Base-by-base conservation (phyloP, 2,113 vertebrate genomes). In the Alosa alosa region DNA sequence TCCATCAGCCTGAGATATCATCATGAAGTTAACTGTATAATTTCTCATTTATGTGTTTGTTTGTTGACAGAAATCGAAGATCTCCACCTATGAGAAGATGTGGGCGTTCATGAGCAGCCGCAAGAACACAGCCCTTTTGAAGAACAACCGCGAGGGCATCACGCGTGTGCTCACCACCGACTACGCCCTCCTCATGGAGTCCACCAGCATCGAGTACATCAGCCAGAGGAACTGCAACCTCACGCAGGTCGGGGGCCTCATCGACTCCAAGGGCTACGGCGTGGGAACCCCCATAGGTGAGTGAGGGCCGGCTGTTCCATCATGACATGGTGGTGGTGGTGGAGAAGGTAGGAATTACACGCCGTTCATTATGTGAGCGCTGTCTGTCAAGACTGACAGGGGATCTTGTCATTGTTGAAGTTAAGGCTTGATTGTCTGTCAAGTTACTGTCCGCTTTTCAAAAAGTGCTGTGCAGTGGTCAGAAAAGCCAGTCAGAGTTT, bases 71-170 rank as follows among this genome's bases (percentile, higher is more conserved):
- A 99, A 99, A 96, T 99, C 98, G 55, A 98, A 97, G 87, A 99
- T 99, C 90, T 99, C 98, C 2, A 99, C 98, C 0, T 99, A 99
- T 0, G 98, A 99, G 93, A 99, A 99, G 93, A 99, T 99, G 98
- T 99, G 98, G 98, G 96, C 97, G 0, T 99, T 99, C 87, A 99
- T 99, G 98, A 98, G 97, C 94, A 98, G 97, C 93, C 92, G 98
- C 91, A 97, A 99, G 91, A 97, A 96, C 95, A 99, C 97, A 0
- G 97, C 97, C 0, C 88, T 99, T 88, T 95, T 99, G 25, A 97
- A 97, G 91, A 99, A 97, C 93, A 99, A 97, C 1, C 96, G 95
- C 0, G 97, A 98, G 81, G 98, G 98, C 5, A 98, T 99, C 91
- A 98, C 97, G 1, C 94, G 98, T 0, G 98, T 99, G 50, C 96